Evolutionary conservation across 2,888 invertebrate species (phyloP).

Genomic region (Bombylius major): DNA sequence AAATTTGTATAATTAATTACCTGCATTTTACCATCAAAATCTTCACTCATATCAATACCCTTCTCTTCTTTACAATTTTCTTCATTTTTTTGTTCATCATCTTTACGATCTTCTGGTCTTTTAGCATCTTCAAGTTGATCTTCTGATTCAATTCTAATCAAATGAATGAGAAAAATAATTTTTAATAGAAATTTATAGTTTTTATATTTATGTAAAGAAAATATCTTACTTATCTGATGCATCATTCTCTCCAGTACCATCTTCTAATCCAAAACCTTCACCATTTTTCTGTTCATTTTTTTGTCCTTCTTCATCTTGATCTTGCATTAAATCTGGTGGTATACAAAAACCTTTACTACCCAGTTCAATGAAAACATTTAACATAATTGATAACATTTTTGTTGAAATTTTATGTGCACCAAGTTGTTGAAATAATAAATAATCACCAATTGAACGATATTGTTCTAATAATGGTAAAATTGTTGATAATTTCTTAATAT

Average conservation of each 20-base stretch:
- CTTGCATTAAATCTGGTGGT: slow-evolving; percentile 70
- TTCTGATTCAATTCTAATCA: slow-evolving; percentile 45
- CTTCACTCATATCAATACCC: slow-evolving; percentile 91
- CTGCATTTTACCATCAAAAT: slow-evolving; percentile 81
- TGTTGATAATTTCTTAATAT: slow-evolving; percentile 21
- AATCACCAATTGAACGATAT: slow-evolving; percentile 60
- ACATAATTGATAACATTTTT: slow-evolving; percentile 70
- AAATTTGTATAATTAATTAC: slow-evolving; percentile 15
- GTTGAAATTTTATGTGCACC: slow-evolving; percentile 64
- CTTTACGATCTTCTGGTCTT: slow-evolving; percentile 51
- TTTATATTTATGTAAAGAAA: not conserved
- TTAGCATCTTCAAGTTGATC: slow-evolving; percentile 87
- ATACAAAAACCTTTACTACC: slow-evolving; percentile 84
- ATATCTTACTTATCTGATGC: slow-evolving; percentile 62
- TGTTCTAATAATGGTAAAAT: slow-evolving; percentile 63
- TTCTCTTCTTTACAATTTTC: slow-evolving; percentile 76
- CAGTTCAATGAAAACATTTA: slow-evolving; percentile 75
- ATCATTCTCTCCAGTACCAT: slow-evolving; percentile 85
- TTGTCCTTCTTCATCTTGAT: slow-evolving; percentile 47
- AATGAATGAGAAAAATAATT: not conserved
- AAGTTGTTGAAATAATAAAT: slow-evolving; percentile 64
- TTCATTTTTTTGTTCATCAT: slow-evolving; percentile 55
- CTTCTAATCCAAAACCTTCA: slow-evolving; percentile 79
- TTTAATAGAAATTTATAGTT: not conserved
- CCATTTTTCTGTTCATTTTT: slow-evolving; percentile 43